Evolutionary conservation across 64 coral and sea anemone genomes (phyloP), one percentile per base, ranked within the genome.

Genomic region (Orbicella faveolata): DNA sequence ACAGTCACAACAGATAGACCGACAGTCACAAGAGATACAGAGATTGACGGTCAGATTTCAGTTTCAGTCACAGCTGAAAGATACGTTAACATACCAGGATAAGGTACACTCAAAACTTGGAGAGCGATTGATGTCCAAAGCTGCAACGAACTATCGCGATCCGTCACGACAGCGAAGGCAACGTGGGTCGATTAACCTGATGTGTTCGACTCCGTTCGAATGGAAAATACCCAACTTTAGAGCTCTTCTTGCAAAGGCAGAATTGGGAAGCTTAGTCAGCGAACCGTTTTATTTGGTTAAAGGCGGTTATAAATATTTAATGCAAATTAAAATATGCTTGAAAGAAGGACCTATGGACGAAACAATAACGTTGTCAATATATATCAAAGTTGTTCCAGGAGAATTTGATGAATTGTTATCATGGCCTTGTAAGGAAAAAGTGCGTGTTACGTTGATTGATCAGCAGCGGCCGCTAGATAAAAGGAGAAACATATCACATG

Each of bases 391-490:
- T 30, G 67, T 84, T 84, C 82, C 82, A 39, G 89, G 89, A 26
- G 79, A 90, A 39, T 83, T 82, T 18, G 89, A 90, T 83, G 69
- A 79, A 8, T 11, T 90, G 20, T 62, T 90, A 62, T 6, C 64
- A 11, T 90, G 89, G 89, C 89, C 89, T 12, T 83, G 81, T 5
- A 80, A 12, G 25, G 55, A 83, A 63, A 90, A 57, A 25, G 16
- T 39, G 1, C 37, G 37, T 39, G 37, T 39, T 39, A 74, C 89
- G 0, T 59, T 90, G 1, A 44, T 90, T 53, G 89, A 90, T 74
- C 89, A 83, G 51, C 13, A 52, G 6, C 19, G 19, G 4, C 4
- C 1, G 39, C 21, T 14, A 72, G 34, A 9, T 11, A 20, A 20
- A 72, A 1, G 70, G 41, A 21, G 23, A 52, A 84, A 84, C 44